phyloP scores from a whole-genome alignment of 2,888 invertebrate genomes.

The Callyntrura sp. region DNA sequence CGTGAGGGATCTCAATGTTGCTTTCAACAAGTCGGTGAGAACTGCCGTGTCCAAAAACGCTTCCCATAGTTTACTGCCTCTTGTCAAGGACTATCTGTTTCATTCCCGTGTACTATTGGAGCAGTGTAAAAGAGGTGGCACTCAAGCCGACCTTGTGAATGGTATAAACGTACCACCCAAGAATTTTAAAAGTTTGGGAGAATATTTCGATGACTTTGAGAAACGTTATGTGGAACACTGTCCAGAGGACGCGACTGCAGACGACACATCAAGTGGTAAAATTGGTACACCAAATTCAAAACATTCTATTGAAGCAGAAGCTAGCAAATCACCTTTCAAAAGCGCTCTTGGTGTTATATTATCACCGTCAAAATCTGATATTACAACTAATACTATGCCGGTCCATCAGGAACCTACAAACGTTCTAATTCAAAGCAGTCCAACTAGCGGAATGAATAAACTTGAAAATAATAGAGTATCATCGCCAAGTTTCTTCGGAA shows the following conservation, averaged over 20 bases:
- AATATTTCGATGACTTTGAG: slow-evolving; percentile 74
- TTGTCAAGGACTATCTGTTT: slow-evolving; percentile 78
- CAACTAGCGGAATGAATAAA: background rate
- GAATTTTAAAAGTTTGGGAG: slow-evolving; percentile 69
- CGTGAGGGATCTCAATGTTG: slow-evolving; percentile 69
- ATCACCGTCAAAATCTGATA: background rate
- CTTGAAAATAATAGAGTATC: background rate
- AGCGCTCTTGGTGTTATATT: slow-evolving; percentile 21
- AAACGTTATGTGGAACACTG: slow-evolving; percentile 24
- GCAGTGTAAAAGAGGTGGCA: slow-evolving; percentile 46
- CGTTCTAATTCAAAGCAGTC: no score
- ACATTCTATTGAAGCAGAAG: background rate
- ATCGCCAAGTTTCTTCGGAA: background rate
- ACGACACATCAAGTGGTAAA: background rate
- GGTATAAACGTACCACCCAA: slow-evolving; percentile 40
- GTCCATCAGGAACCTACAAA: background rate
- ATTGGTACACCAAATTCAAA: slow-evolving; percentile 13
- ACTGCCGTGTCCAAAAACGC: slow-evolving; percentile 68
- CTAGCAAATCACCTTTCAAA: slow-evolving; percentile 10
- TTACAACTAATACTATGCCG: background rate
- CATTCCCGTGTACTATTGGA: slow-evolving; percentile 73
- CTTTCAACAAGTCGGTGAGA: slow-evolving; percentile 70
- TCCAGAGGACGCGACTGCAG: background rate
- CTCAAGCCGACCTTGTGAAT: slow-evolving; percentile 35
- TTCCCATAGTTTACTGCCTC: slow-evolving; percentile 73